A percentile compares a stretch with the other conserved stretches of the same genome.
Evolutionary conservation across 1,140 invertebrate genomes (phyloP).

Genomic region (Scaptomyza montana): DNA sequence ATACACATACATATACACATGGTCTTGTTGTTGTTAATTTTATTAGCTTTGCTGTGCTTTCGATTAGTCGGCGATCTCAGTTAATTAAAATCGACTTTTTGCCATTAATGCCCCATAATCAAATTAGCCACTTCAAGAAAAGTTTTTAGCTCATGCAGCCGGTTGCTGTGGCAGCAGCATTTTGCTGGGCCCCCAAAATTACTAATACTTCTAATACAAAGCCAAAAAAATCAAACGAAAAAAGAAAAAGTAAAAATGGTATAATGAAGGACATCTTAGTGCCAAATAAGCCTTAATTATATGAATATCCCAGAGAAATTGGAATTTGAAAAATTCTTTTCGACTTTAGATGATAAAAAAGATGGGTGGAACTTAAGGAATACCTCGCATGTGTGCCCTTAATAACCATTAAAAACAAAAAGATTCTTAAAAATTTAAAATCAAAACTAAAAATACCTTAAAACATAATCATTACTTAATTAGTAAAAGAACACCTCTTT

Average conservation of each 20-base stretch:
- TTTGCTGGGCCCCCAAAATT: background rate
- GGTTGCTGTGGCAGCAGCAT: slow-evolving; percentile 47
- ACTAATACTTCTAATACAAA: slow-evolving; percentile 11
- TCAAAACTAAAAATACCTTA: no score
- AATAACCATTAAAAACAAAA: no score
- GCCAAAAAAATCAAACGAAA: background rate
- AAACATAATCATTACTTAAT: no score
- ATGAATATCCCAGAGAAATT: background rate
- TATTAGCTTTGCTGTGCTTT: slow-evolving; percentile 66
- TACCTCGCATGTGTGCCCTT: background rate
- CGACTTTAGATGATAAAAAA: background rate
- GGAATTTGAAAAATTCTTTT: background rate
- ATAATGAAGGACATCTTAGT: background rate
- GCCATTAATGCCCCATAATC: slow-evolving; percentile 77
- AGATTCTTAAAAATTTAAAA: no score
- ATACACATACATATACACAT: background rate
- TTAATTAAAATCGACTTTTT: slow-evolving; percentile 82
- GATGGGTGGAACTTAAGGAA: background rate
- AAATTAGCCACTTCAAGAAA: slow-evolving; percentile 59
- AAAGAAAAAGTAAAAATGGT: slow-evolving; percentile 11
- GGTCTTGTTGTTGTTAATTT: slow-evolving; percentile 68
- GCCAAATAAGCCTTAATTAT: background rate
- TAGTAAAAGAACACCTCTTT: no score
- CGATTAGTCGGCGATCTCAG: slow-evolving; percentile 66
- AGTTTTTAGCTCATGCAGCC: slow-evolving; percentile 46